Evolutionary conservation across 2,797 vertebrate species (phyloP).

Genomic region (Pipistrellus pygmaeus): DNA sequence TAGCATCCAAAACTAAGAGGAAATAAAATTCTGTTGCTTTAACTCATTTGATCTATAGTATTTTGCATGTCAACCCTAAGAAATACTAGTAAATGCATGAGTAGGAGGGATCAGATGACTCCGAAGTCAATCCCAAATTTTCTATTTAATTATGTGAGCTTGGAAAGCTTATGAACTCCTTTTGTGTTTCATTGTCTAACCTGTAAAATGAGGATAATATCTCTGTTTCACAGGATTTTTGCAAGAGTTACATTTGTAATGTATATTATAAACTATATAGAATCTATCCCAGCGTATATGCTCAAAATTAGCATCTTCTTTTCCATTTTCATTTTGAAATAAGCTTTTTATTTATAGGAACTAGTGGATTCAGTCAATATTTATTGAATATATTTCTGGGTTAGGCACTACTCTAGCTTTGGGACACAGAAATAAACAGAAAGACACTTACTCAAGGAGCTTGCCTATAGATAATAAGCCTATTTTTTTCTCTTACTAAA

Average conservation of each 20-base stretch:
- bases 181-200: not conserved
- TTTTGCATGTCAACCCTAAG: fast-evolving
- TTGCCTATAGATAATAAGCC: not conserved
- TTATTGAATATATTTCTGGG: not conserved
- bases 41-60: not conserved
- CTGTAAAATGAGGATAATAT: not conserved
- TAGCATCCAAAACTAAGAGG: not conserved
- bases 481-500: constrained; percentile 30
- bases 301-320: not conserved
- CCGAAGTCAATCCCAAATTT: not conserved
- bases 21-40: not conserved
- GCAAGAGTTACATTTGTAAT: not conserved
- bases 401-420: not conserved
- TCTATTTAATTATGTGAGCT: not conserved
- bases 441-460: not conserved
- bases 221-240: not conserved
- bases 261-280: not conserved
- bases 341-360: not conserved
- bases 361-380: not conserved
- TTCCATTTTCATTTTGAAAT: not conserved
- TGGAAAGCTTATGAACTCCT: not conserved
- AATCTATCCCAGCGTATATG: not conserved
- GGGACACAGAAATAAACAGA: not conserved
- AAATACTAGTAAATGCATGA: not conserved
- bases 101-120: not conserved